Evolutionary conservation across 2,888 invertebrate species (phyloP), one percentile per base, ranked within the genome.

Genomic region (Clistopyga incitator): DNA sequence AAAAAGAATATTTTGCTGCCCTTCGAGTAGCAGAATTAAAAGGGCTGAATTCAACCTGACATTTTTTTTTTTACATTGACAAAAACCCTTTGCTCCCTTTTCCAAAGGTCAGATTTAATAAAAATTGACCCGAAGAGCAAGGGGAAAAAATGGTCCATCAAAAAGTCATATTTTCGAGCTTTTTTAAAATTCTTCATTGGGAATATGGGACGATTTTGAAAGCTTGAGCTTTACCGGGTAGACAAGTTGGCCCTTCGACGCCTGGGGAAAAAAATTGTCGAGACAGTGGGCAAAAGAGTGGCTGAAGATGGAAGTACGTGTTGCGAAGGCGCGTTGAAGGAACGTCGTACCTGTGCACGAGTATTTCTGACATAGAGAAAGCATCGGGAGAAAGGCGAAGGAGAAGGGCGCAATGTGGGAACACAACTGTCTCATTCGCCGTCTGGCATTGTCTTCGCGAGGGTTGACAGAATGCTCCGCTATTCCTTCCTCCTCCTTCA

Each of bases 391-490:
- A 1, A 56, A 34, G 45, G 50, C 18, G 34, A 56, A 13, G 13
- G 64, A 61, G 29, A 65, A 38, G n/a, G n/a, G n/a, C 38, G 52
- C 38, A 15, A 20, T 25, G 50, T 25, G 50, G 15, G 64, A 34
- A 42, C 52, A 65, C 50, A 65, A 75, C 64, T 75, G 75, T 76
- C 65, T 76, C 75, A 34, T 65, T 76, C 75, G 52, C 64, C 18
- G 52, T 50, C 52, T 54, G 52, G 65, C 75, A 76, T 76, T 76
- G 75, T 76, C 75, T 76, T 65, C 25, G 25, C n/a, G 54, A 52
- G 74, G 38, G 65, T 76, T 76, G 75, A 76, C 75, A 76, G 75
- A 65, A 65, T 76, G 18, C 75, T 65, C 23, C 52, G 65, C 18
- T 59, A 25, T 50, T 61, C 61, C 65, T 65, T 54, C 38, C 54